These are phyloP conservation scores for Teleogryllus occipitalis DNA, from an alignment of 1,140 invertebrate species.

Conservation along the genomic window DNA sequence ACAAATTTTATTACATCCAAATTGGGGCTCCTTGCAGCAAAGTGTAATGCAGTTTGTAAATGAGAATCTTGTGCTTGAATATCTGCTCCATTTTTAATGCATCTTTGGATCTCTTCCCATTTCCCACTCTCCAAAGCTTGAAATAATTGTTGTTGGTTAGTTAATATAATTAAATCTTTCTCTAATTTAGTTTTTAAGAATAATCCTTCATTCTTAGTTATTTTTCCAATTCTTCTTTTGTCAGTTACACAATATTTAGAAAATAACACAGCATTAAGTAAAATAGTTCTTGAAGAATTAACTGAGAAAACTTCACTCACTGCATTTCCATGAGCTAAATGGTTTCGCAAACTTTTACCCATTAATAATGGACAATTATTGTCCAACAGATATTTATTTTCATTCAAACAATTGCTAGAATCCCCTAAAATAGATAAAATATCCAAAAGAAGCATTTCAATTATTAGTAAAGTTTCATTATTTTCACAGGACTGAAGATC, in stretches of 20 bases:
- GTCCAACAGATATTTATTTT: conserved; percentile 17
- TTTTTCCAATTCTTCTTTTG: background rate
- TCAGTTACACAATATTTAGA: background rate
- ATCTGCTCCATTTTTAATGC: conserved; percentile 25
- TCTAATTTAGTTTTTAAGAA: conserved; percentile 9
- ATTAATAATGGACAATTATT: conserved; percentile 13
- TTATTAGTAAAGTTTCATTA: conserved; percentile 15
- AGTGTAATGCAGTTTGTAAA: conserved; percentile 25
- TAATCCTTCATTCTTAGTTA: background rate
- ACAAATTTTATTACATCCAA: conserved; percentile 25
- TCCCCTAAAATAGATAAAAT: conserved; percentile 16
- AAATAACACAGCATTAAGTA: background rate
- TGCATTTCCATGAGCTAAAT: conserved; percentile 20
- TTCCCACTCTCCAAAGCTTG: conserved; percentile 15
- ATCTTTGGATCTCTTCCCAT: conserved; percentile 15
- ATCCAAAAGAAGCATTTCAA: conserved; percentile 20
- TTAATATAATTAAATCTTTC: background rate
- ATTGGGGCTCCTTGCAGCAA: conserved; percentile 23
- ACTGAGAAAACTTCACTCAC: conserved; percentile 10
- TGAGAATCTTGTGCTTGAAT: conserved; percentile 24
- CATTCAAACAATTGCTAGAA: conserved; percentile 14
- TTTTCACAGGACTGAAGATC: background rate
- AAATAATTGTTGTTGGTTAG: conserved; percentile 17
- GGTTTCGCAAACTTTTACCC: conserved; percentile 19
- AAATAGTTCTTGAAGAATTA: background rate